Percentiles rank a stretch among this genome's conserved stretches.
phyloP scores from a whole-genome alignment of 1,140 invertebrate species.

The Neodiprion fabricii region DNA sequence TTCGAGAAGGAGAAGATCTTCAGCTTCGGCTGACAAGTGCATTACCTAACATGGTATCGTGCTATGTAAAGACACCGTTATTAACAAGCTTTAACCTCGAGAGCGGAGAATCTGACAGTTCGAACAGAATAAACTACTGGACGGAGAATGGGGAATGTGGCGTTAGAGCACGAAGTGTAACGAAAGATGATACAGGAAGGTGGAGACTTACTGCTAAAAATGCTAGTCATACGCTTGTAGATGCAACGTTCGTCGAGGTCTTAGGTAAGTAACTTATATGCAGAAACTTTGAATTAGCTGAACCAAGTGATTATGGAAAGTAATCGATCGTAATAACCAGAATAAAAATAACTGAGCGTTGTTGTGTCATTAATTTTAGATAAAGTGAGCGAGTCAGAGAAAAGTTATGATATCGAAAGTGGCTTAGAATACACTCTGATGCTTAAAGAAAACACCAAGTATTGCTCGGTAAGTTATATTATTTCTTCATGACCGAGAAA shows the following conservation, averaged over 20 bases:
- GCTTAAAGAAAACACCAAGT: background rate
- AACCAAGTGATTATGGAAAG: too few relatives aligned
- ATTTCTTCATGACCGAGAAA: too few relatives aligned
- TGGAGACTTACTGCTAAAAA: constrained; percentile 17
- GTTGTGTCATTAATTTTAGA: background rate
- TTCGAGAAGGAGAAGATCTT: constrained; percentile 8
- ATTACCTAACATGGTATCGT: background rate
- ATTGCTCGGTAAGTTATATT: background rate
- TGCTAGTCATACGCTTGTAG: background rate
- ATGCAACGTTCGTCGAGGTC: constrained; percentile 6
- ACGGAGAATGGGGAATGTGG: constrained; percentile 15
- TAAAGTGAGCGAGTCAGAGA: background rate
- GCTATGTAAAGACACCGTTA: constrained; percentile 4
- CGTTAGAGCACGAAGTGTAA: background rate
- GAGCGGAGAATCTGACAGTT: constrained; percentile 9
- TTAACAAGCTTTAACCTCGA: background rate
- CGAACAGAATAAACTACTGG: constrained; percentile 15
- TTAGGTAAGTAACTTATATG: constrained; percentile 8
- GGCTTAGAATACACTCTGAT: constrained; percentile 1
- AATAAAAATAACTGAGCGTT: too few relatives aligned
- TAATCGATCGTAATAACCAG: too few relatives aligned
- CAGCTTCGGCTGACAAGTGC: constrained; percentile 4
- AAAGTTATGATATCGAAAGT: background rate
- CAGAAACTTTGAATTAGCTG: background rate
- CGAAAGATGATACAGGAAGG: constrained; percentile 8